phyloP scores from a whole-genome alignment of 2,797 vertebrate genomes.

The Chaetophractus vellerosus region DNA sequence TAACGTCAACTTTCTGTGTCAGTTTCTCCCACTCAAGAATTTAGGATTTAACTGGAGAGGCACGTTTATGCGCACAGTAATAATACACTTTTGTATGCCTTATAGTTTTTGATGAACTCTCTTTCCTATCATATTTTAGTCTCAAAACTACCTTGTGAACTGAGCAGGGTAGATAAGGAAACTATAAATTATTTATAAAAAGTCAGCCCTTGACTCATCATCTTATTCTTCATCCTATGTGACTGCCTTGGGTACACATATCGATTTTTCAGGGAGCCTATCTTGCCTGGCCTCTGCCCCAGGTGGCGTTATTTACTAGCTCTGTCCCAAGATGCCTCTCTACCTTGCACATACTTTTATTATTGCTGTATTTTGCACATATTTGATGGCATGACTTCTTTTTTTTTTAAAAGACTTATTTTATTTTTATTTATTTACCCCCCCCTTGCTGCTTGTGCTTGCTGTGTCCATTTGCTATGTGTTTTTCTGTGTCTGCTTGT shows the following conservation, averaged over 20 bases:
- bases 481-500: too few relatives aligned
- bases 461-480: too few relatives aligned
- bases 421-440: too few relatives aligned
- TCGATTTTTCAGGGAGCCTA: not conserved
- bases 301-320: not conserved
- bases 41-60: slow-evolving; percentile 6
- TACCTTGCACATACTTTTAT: not conserved
- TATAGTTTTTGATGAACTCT: slow-evolving; percentile 22
- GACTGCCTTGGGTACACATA: not conserved
- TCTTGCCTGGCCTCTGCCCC: not conserved
- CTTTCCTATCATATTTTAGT: slow-evolving; percentile 20
- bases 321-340: not conserved
- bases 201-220: not conserved
- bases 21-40: not conserved
- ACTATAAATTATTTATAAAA: slow-evolving; percentile 48
- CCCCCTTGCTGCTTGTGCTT: too few relatives aligned
- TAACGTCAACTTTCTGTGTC: not conserved
- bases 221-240: not conserved
- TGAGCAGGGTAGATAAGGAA: not conserved
- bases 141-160: slow-evolving; percentile 15
- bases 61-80: not conserved
- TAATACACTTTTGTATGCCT: not conserved
- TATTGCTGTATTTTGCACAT: not conserved
- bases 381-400: not conserved
- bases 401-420: too few relatives aligned